A percentile compares a stretch with the other conserved stretches of the same genome.
These are phyloP conservation scores for Sesamia inferens DNA, from an alignment of 2,888 invertebrate genomes.

Conservation along the genomic window DNA sequence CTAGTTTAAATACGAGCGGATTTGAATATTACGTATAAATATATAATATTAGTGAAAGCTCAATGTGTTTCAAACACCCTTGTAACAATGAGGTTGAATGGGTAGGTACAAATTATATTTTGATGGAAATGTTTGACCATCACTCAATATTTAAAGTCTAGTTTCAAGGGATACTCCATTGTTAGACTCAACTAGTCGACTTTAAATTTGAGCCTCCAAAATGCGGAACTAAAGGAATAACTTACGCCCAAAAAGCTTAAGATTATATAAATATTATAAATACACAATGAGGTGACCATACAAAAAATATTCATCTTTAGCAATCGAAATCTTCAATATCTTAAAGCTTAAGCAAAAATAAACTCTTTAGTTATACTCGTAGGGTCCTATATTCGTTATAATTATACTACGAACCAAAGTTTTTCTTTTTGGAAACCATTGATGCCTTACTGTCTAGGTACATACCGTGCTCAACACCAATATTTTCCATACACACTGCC, in stretches of 20 bases:
- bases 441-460: constrained; percentile 77
- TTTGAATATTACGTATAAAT: constrained; percentile 75
- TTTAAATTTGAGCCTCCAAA: constrained; percentile 57
- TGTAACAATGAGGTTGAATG: constrained; percentile 78
- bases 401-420: constrained; percentile 72
- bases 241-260: constrained; percentile 77
- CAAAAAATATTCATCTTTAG: constrained; percentile 87
- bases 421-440: constrained; percentile 68
- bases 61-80: constrained; percentile 87
- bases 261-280: constrained; percentile 77
- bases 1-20: constrained; percentile 64
- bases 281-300: constrained; percentile 83
- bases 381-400: constrained; percentile 75
- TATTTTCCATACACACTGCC: constrained; percentile 69
- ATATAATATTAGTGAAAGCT: constrained; percentile 84
- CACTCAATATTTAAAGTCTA: constrained; percentile 60
- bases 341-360: constrained; percentile 90
- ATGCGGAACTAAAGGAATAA: constrained; percentile 62
- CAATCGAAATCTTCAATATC: constrained; percentile 83
- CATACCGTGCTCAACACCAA: constrained; percentile 86
- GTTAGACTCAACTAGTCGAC: constrained; percentile 31
- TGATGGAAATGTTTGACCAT: constrained; percentile 40
- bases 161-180: constrained; percentile 2
- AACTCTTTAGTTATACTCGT: constrained; percentile 83
- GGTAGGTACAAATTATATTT: constrained; percentile 40